Conservation (phyloP, 2,113 vertebrate genomes). For the Bubo bubo region DNA sequence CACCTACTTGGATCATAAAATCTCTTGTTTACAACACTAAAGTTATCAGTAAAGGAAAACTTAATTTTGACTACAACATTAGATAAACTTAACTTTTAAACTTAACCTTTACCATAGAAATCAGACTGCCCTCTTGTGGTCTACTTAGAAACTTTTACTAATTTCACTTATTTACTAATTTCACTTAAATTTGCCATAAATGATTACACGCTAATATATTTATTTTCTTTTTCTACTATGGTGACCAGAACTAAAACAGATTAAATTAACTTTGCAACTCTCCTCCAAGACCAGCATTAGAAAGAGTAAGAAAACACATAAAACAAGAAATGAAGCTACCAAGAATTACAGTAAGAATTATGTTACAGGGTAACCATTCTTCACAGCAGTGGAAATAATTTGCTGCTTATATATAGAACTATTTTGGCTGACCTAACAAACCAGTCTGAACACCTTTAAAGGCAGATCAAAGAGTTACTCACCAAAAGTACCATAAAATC, state of each 20-base stretch:
- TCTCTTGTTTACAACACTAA: not conserved
- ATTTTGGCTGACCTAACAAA: not conserved
- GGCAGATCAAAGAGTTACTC: slow-evolving; percentile 27
- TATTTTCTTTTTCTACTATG: not conserved
- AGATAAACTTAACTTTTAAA: not conserved
- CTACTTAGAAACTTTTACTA: not conserved
- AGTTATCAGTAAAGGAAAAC: not conserved
- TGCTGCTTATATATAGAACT: not conserved
- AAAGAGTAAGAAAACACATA: not conserved
- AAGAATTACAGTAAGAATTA: not conserved
- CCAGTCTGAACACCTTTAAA: not conserved
- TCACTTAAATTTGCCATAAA: not conserved
- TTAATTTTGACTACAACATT: not conserved
- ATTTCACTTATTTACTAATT: not conserved
- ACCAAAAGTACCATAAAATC: slow-evolving; percentile 98
- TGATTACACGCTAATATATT: not conserved
- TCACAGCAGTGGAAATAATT: not conserved
- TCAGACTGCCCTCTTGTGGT: slow-evolving; percentile 44
- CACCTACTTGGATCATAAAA: not conserved
- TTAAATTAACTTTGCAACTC: not conserved
- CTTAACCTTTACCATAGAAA: not conserved
- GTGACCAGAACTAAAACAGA: not conserved
- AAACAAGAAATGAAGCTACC: not conserved
- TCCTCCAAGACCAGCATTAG: not conserved
- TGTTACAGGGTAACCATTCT: not conserved